Conservation (phyloP, 2,113 vertebrate genomes). For the Lanius collurio region DNA sequence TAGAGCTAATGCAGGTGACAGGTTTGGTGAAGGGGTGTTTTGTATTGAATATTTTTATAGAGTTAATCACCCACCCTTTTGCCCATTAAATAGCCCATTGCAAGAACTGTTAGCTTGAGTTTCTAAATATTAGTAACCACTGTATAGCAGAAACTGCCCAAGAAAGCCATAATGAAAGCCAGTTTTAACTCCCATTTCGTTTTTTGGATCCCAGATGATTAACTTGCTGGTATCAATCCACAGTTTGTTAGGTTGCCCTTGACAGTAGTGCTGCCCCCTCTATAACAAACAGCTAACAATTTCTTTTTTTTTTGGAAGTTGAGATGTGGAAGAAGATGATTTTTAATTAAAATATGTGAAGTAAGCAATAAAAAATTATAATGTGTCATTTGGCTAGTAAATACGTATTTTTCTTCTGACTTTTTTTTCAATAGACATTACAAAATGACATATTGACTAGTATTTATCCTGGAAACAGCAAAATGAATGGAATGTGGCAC, state of each 20-base stretch:
- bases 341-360: constrained; percentile 3
- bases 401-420: not conserved
- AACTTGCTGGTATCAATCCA: not conserved
- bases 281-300: not conserved
- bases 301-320: not conserved
- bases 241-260: not conserved
- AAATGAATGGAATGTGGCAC: not conserved
- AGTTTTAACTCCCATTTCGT: not conserved
- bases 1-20: not conserved
- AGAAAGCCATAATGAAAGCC: not conserved
- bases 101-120: not conserved
- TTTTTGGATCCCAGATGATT: not conserved
- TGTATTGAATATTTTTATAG: not conserved
- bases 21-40: not conserved
- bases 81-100: not conserved
- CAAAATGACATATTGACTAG: not conserved
- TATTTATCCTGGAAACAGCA: constrained; percentile 12
- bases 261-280: not conserved
- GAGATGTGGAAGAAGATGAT: not conserved
- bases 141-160: not conserved
- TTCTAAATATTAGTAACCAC: not conserved
- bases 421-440: not conserved
- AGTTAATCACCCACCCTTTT: not conserved
- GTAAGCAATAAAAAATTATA: not conserved
- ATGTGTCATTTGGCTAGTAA: constrained; percentile 13